phyloP scores from a whole-genome alignment of 2,888 invertebrate genomes.

The Peribatodes rhomboidaria region DNA sequence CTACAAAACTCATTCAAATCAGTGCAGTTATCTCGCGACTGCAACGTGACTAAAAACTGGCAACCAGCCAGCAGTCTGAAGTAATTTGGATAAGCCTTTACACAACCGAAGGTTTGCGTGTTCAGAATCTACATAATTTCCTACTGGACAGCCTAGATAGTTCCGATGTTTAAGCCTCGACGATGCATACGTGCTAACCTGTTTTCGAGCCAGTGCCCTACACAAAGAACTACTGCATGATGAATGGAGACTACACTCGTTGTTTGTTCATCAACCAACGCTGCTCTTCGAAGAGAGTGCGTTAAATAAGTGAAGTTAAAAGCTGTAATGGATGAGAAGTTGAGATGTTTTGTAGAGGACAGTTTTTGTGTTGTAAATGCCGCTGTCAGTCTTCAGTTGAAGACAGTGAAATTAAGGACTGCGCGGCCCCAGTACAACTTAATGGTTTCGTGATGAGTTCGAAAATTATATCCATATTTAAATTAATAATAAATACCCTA shows the following conservation, averaged over 20 bases:
- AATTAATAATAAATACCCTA: too few relatives aligned
- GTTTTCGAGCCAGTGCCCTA: constrained; percentile 34
- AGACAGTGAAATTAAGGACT: neutral
- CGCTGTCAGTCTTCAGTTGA: neutral
- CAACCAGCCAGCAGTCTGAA: constrained; percentile 45
- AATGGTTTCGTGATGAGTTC: too few relatives aligned
- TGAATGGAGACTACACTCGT: neutral
- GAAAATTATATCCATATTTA: too few relatives aligned
- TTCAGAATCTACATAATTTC: constrained; percentile 58
- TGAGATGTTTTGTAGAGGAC: neutral
- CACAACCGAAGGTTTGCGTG: constrained; percentile 52
- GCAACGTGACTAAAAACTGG: constrained; percentile 46
- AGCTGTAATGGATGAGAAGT: neutral
- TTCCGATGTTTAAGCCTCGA: constrained; percentile 55
- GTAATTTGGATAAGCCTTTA: constrained; percentile 53
- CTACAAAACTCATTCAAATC: constrained; percentile 35
- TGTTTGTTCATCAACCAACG: constrained; percentile 14
- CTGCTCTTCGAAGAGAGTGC: neutral
- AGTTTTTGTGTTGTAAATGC: neutral
- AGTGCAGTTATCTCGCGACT: constrained; percentile 39
- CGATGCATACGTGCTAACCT: constrained; percentile 51
- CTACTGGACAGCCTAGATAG: constrained; percentile 55
- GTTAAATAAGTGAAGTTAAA: neutral
- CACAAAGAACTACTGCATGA: neutral
- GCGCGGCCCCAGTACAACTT: neutral